Evolutionary conservation across 2,888 invertebrate species (phyloP).

Genomic region (Monoplex corrugatus): DNA sequence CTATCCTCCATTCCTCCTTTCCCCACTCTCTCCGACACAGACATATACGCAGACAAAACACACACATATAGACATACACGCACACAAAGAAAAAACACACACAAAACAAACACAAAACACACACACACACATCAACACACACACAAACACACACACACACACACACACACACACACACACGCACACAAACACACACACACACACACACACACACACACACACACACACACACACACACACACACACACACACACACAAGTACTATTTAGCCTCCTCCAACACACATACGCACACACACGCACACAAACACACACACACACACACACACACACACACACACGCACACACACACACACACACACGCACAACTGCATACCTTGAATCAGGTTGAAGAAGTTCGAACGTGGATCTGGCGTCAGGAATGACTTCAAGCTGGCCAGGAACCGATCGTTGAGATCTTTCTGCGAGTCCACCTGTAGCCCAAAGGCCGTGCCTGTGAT

Average conservation of each 20-base stretch:
- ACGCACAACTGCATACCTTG: background rate
- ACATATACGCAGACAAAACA: no score
- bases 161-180: no score
- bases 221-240: background rate
- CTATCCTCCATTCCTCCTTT: no score
- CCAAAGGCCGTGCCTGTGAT: slow-evolving; percentile 66
- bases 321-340: slow-evolving; percentile 28
- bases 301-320: slow-evolving; percentile 27
- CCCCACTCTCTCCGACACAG: no score
- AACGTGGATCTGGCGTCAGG: no score
- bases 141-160: no score
- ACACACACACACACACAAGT: background rate
- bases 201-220: slow-evolving; percentile 14
- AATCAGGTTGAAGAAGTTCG: no score
- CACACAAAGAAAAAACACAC: no score
- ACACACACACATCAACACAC: no score
- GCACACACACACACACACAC: slow-evolving; percentile 1
- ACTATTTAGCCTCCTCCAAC: background rate
- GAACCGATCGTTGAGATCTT: slow-evolving; percentile 60
- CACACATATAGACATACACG: no score
- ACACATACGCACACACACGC: background rate
- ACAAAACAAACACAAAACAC: no score
- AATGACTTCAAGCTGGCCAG: slow-evolving; percentile 58
- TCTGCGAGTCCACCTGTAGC: slow-evolving; percentile 60
- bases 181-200: no score